phyloP scores from a whole-genome alignment of 2,113 vertebrate genomes.

The Herpailurus yagouaroundi region DNA sequence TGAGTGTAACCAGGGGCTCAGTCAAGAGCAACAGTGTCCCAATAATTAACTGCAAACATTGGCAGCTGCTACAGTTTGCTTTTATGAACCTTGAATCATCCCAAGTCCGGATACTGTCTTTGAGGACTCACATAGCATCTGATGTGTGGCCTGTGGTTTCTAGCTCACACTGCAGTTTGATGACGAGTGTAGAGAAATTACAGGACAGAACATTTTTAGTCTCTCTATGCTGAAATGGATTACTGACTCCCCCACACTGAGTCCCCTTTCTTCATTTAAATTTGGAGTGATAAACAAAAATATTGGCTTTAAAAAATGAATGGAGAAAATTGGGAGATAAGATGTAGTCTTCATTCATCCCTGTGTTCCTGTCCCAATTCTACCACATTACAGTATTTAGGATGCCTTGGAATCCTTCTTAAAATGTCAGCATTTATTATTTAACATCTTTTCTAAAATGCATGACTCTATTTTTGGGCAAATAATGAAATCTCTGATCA shows the following conservation, averaged over 20 bases:
- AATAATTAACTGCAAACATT: not conserved
- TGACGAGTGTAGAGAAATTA: not conserved
- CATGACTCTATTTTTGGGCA: constrained; percentile 50
- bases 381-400: not conserved
- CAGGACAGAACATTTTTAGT: not conserved
- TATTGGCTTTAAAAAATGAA: constrained; percentile 7
- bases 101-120: not conserved
- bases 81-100: not conserved
- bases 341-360: not conserved
- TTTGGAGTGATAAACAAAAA: not conserved
- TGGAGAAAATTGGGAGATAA: not conserved
- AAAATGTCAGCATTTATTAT: constrained; percentile 62
- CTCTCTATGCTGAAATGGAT: not conserved
- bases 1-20: not conserved
- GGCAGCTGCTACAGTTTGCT: not conserved
- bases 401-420: not conserved
- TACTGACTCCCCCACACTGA: not conserved
- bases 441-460: constrained; percentile 62
- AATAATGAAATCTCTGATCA: constrained; percentile 66
- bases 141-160: not conserved
- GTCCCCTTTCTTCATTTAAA: not conserved
- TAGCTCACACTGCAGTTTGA: not conserved
- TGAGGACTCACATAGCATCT: not conserved
- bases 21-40: not conserved
- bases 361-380: not conserved